Base-by-base conservation (phyloP, 2,888 invertebrate genomes). In the Siphlonurus alternatus region DNA sequence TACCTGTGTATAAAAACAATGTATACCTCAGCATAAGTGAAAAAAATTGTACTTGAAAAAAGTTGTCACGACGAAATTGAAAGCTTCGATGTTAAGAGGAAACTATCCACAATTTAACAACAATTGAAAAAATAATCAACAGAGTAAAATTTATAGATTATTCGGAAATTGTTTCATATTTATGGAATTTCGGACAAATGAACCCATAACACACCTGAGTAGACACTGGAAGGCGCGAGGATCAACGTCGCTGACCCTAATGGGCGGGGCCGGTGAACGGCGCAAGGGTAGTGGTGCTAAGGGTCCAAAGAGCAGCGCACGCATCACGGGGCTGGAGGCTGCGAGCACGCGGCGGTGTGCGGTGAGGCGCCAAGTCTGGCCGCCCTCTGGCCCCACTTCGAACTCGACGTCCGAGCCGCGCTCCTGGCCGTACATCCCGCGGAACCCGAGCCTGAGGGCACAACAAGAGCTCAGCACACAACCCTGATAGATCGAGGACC, bases 191-290 rank as follows among this genome's bases (percentile, higher is more conserved):
- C n/a, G n/a, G n/a, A n/a, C n/a, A n/a, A n/a, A n/a, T n/a, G n/a
- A n/a, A n/a, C n/a, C n/a, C n/a, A n/a, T n/a, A n/a, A 59, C 70
- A 73, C 69, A 81, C 81, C 77, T 78, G 61, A 85, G 77, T 2
- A 86, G 76, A 70, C 84, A 81, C 71, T 85, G 83, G 70, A 86
- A 86, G 23, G 85, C 86, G 62, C 85, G 76, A 53, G 83, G 82
- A 67, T 85, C 84, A 15, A 85, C 78, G 71, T 85, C 82, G 63
- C 78, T 70, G 59, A 78, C 82, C 63, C 78, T 70, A 56, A 78
- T 69, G 3, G 68, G 67, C 20, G 65, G 66, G 10, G 71, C 70
- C 23, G 70, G 71, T 72, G 71, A 81, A 74, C 67, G 79, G 74
- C 70, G 77, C 76, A 70, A 72, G 61, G 71, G 68, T 65, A 70